Percentiles rank a stretch among this genome's conserved stretches.
phyloP scores from a whole-genome alignment of 2,113 vertebrate species.

The Meriones unguiculatus region DNA sequence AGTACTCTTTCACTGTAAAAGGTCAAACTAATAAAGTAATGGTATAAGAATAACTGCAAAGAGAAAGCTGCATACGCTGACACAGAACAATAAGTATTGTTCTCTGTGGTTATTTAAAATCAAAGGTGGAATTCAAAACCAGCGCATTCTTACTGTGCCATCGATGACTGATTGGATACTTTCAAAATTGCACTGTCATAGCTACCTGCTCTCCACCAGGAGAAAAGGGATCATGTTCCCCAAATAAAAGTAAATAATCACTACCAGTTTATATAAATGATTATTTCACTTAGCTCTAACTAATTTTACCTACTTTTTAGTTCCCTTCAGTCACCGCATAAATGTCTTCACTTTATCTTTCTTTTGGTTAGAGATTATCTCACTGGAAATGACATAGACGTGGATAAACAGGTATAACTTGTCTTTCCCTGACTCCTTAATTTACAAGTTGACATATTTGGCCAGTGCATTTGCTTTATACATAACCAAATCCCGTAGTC shows the following conservation, averaged over 20 bases:
- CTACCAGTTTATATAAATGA: background rate
- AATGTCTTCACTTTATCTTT: background rate
- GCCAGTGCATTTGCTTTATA: background rate
- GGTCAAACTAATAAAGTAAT: constrained; percentile 81
- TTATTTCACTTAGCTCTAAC: constrained; percentile 4
- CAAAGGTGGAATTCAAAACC: constrained; percentile 52
- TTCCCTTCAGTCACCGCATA: background rate
- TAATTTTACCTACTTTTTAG: background rate
- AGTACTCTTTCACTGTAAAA: constrained; percentile 70
- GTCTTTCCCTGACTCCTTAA: background rate
- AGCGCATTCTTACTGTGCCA: background rate
- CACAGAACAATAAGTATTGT: constrained; percentile 53
- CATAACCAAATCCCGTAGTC: background rate
- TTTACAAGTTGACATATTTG: background rate
- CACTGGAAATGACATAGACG: background rate
- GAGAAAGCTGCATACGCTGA: constrained; percentile 36
- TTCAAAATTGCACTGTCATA: background rate
- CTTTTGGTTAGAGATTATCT: background rate
- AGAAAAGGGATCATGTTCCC: constrained; percentile 7
- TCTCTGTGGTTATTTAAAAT: constrained; percentile 56
- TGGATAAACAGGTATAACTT: background rate
- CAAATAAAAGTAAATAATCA: background rate
- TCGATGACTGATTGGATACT: background rate
- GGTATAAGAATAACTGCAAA: constrained; percentile 72
- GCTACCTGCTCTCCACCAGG: background rate